phyloP scores from a whole-genome alignment of 2,888 invertebrate species.

The Agriopis aurantiaria region DNA sequence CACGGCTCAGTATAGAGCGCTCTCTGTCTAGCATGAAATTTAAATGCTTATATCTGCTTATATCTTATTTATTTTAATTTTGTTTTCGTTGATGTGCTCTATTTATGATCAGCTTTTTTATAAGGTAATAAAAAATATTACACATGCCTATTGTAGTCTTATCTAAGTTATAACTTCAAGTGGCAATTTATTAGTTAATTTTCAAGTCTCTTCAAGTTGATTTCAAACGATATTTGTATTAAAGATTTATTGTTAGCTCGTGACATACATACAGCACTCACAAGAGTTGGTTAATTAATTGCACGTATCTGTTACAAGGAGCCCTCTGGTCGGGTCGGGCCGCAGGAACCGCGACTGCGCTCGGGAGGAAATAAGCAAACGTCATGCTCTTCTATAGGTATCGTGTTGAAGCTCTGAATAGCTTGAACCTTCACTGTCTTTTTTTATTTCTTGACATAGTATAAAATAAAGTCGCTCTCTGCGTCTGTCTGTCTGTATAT shows the following conservation, averaged over 20 bases:
- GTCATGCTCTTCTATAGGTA: background rate
- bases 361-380: background rate
- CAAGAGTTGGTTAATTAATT: constrained; percentile 45
- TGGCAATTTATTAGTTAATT: background rate
- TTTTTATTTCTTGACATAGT: too few species aligned
- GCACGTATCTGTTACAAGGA: constrained; percentile 43
- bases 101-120: too few species aligned
- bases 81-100: too few species aligned
- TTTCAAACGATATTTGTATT: constrained; percentile 26
- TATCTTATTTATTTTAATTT: too few species aligned
- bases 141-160: too few species aligned
- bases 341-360: background rate
- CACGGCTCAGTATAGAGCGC: too few species aligned
- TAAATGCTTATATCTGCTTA: too few species aligned
- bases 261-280: constrained; percentile 40
- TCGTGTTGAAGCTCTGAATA: background rate
- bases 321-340: constrained; percentile 29
- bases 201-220: background rate
- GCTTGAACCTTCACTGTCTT: too few species aligned
- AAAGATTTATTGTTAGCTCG: constrained; percentile 36
- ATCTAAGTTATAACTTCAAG: background rate
- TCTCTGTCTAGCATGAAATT: too few species aligned
- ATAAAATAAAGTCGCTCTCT: too few species aligned
- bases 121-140: too few species aligned
- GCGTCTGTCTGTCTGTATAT: too few species aligned